A percentile compares a stretch with the other conserved stretches of the same genome.
Evolutionary conservation across 2,888 invertebrate species (phyloP).

Genomic region (Sphinx pinastri): DNA sequence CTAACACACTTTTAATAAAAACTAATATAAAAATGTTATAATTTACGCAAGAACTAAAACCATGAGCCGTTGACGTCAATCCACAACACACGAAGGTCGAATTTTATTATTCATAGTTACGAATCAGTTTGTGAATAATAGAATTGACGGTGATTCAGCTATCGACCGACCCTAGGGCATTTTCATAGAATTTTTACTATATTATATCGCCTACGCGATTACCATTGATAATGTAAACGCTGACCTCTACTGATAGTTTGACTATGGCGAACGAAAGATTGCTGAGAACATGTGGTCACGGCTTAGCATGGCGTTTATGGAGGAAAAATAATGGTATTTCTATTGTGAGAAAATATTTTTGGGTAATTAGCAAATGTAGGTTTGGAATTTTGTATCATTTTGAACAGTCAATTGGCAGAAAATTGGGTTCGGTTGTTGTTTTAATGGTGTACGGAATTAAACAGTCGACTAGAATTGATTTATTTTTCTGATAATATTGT

Average conservation of each 20-base stretch:
- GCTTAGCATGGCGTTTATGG: no score
- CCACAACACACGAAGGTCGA: conserved; percentile 50
- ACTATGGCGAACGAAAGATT: neutral
- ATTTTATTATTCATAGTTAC: conserved; percentile 56
- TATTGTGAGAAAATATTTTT: no score
- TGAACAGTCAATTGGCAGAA: no score
- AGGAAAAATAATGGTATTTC: no score
- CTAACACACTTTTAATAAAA: no score
- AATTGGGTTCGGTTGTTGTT: no score
- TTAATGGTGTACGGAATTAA: no score
- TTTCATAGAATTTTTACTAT: conserved; percentile 45
- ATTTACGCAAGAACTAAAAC: conserved; percentile 9
- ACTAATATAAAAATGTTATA: neutral
- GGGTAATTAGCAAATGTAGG: no score
- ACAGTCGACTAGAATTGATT: no score
- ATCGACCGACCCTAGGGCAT: conserved; percentile 51
- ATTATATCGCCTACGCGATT: conserved; percentile 42
- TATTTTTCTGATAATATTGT: no score
- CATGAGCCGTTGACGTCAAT: conserved; percentile 38
- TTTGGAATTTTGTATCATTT: no score
- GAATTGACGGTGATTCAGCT: conserved; percentile 55
- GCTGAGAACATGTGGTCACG: no score
- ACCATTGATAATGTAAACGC: conserved; percentile 42
- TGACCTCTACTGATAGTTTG: neutral
- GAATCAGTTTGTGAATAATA: conserved; percentile 47